Conservation (phyloP, 2,888 invertebrate species). For the Caradrina kadenii region DNA sequence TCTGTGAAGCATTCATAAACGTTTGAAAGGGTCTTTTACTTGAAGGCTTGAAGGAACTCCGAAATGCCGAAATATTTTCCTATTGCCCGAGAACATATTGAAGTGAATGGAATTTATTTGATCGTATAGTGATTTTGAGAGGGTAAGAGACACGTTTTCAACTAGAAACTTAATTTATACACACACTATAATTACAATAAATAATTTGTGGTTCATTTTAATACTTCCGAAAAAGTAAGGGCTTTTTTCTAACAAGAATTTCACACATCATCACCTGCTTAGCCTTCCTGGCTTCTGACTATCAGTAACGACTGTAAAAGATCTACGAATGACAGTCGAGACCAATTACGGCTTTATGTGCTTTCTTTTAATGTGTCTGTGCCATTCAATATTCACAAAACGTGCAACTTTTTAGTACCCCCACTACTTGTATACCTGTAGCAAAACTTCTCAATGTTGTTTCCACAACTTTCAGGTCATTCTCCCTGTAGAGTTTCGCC, state of each 20-base stretch:
- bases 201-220: too few species aligned
- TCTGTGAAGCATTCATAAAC: conserved; percentile 25
- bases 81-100: not conserved
- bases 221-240: too few species aligned
- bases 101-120: conserved; percentile 13
- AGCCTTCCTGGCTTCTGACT: too few species aligned
- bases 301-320: too few species aligned
- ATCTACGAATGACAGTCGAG: too few species aligned
- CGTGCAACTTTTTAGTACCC: conserved; percentile 25
- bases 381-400: conserved; percentile 48
- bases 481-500: conserved; percentile 14
- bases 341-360: too few species aligned
- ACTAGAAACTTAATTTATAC: too few species aligned
- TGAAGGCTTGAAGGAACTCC: conserved; percentile 9
- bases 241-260: too few species aligned
- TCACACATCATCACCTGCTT: too few species aligned
- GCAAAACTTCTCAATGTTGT: conserved; percentile 40
- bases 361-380: conserved; percentile 14
- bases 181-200: too few species aligned
- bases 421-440: conserved; percentile 20
- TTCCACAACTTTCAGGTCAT: conserved; percentile 28
- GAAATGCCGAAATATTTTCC: conserved; percentile 23
- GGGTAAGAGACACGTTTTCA: not conserved
- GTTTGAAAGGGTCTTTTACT: conserved; percentile 13
- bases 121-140: not conserved